A percentile compares a stretch with the other conserved stretches of the same genome.
phyloP scores from a whole-genome alignment of 2,113 vertebrate species.

The Brachyhypopomus gauderio region DNA sequence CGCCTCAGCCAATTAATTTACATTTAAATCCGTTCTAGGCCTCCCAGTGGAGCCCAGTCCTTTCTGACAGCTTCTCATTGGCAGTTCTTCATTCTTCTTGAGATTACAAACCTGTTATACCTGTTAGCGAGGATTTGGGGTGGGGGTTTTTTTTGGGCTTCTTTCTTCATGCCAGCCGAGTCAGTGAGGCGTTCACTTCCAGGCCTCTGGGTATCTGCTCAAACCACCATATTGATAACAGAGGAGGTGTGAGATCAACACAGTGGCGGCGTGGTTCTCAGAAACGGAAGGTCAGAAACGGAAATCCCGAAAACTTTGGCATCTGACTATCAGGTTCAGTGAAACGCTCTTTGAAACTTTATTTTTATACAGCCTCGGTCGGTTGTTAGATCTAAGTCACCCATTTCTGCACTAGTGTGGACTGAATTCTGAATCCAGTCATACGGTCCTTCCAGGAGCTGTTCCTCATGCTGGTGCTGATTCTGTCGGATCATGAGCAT shows the following conservation, averaged over 20 bases:
- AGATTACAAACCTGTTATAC: conserved; percentile 9
- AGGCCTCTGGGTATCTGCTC: neutral
- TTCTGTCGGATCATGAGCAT: neutral
- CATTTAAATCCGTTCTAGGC: conserved; percentile 55
- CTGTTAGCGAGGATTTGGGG: neutral
- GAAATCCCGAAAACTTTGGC: neutral
- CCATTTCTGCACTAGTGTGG: neutral
- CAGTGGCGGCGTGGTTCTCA: neutral
- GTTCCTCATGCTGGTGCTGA: neutral
- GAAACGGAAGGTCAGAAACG: too few species aligned
- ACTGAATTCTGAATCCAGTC: too few species aligned
- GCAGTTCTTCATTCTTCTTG: conserved; percentile 47
- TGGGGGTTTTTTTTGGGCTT: too few species aligned
- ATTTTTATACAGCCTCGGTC: neutral
- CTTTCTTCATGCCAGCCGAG: neutral
- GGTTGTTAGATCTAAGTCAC: neutral
- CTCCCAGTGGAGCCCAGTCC: conserved; percentile 24
- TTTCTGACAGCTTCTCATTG: conserved; percentile 50
- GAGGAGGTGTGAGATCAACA: neutral
- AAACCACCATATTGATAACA: neutral
- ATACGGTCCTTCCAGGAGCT: neutral
- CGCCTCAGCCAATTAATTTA: conserved; percentile 59
- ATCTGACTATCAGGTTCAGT: neutral
- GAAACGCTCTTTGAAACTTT: neutral
- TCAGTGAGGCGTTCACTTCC: neutral